Evolutionary conservation across 2,113 vertebrate genomes (phyloP).

Genomic region (Donacobius atricapilla): DNA sequence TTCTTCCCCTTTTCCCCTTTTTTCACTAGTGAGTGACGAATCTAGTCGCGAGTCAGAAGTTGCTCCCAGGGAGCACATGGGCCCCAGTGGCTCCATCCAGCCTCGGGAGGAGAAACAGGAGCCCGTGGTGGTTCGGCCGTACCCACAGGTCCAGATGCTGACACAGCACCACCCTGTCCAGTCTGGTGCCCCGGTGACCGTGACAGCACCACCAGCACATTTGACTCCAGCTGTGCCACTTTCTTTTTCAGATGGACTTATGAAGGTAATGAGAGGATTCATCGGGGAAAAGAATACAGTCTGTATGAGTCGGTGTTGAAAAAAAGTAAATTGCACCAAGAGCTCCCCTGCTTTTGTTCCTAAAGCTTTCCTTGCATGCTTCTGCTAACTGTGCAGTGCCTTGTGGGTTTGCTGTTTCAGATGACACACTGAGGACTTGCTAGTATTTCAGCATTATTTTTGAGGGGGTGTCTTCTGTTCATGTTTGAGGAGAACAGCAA

Average conservation of each 20-base stretch:
- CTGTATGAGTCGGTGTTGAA: fast-evolving
- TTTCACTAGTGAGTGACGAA: conserved; percentile 73
- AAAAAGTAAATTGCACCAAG: background rate
- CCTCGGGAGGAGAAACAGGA: conserved; percentile 96
- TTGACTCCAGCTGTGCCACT: conserved; percentile 85
- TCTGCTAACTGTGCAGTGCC: background rate
- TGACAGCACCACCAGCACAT: conserved; percentile 85
- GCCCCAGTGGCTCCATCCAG: conserved; percentile 70
- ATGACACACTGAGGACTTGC: background rate
- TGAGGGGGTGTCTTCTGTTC: fast-evolving
- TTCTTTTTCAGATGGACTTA: conserved; percentile 87
- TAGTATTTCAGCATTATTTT: background rate
- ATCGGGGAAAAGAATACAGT: fast-evolving
- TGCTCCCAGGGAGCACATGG: conserved; percentile 78
- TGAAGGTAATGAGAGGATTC: conserved; percentile 81
- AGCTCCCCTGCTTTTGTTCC: background rate
- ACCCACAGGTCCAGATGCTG: conserved; percentile 88
- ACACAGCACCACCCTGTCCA: conserved; percentile 84
- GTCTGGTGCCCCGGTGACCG: conserved; percentile 81
- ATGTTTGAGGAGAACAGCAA: background rate
- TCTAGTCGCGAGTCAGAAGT: conserved; percentile 82
- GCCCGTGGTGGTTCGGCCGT: conserved; percentile 92
- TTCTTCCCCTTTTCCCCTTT: background rate
- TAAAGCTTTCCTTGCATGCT: background rate
- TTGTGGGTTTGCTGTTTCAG: background rate